Base-by-base conservation (phyloP, 2,888 invertebrate species). In the Tridacna gigas region DNA sequence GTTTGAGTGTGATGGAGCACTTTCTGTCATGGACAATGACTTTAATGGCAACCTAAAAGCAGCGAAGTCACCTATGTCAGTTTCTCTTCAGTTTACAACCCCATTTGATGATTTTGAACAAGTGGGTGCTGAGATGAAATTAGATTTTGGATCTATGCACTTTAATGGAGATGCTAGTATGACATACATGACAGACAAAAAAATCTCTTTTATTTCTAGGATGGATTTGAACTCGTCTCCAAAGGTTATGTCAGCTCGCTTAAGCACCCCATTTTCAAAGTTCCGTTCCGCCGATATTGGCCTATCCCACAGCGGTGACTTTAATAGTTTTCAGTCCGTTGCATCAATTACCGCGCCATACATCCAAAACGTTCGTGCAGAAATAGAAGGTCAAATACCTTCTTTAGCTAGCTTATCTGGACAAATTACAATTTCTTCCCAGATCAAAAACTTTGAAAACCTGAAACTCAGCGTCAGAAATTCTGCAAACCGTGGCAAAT, bases 1-100 rank as follows among this genome's bases (percentile, higher is more conserved):
- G 22, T 86, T 81, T 66, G 86, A 86, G 79, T 79, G 86, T 63
- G 77, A 81, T 79, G 81, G 73, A 18, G 79, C 83, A 5, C 18
- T 79, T 25, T 79, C 66, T 37, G 73, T 83, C 0, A 73, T 83
- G 60, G 67, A 81, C 22, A 83, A 79, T 7, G 86, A 83, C n/a
- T 47, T 86, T 28, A 74, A 51, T 51, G 86, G 83, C 26, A 79
- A 71, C 47, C 63, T 86, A 3, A 71, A 73, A 69, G 83, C 81
- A 18, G 79, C 80, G 1, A 79, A 73, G 37, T 22, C 75, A 56
- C 86, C 86, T 12, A 11, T 79, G 25, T 67, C 48, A 25, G 78
- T 73, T 13, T 61, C 60, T 45, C 12, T 86, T 18, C 47, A 65
- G 37, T 20, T 81, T 5, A 77, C 60, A 18, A 86, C 86, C 37